Evolutionary conservation across 2,797 vertebrate genomes (phyloP).

Genomic region (Coreius guichenoti): DNA sequence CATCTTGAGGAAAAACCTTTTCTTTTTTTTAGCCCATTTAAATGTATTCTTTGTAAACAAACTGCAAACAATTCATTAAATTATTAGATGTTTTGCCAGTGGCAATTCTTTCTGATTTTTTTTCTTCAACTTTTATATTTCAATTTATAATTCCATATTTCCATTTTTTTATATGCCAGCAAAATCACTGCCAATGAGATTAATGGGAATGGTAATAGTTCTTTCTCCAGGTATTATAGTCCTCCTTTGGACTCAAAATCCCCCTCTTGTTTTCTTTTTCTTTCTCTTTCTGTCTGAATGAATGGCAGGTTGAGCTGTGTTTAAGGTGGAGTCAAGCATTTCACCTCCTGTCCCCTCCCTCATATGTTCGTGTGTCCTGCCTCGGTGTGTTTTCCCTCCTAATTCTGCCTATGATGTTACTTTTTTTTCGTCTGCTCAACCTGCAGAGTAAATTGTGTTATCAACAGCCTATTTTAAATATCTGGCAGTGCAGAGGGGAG

Average conservation of each 20-base stretch:
- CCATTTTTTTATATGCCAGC: not conserved
- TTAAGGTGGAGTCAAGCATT: constrained; percentile 13
- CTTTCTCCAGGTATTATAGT: constrained; percentile 8
- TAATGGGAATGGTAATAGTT: constrained; percentile 2
- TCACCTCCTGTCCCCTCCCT: constrained; percentile 40
- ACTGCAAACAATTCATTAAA: not conserved
- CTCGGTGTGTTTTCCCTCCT: too few relatives aligned
- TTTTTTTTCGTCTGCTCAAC: constrained; percentile 52
- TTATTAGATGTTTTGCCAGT: not conserved
- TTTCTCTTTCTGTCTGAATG: constrained; percentile 11
- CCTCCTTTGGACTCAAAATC: not conserved
- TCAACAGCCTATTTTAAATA: constrained; percentile 58
- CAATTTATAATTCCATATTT: too few relatives aligned
- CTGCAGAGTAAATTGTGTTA: constrained; percentile 57
- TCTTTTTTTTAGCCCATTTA: not conserved
- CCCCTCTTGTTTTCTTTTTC: constrained; percentile 25
- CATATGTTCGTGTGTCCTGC: not conserved
- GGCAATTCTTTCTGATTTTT: not conserved
- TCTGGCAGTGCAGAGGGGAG: constrained; percentile 40
- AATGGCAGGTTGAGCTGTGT: constrained; percentile 18
- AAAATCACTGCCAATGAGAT: constrained; percentile 1
- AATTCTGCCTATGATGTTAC: constrained; percentile 40
- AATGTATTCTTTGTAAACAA: too few relatives aligned
- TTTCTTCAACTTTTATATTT: constrained; percentile 4
- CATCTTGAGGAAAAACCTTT: not conserved